These are phyloP conservation scores for Amphiduros pacificus DNA, from an alignment of 2,888 invertebrate species.

Conservation along the genomic window DNA sequence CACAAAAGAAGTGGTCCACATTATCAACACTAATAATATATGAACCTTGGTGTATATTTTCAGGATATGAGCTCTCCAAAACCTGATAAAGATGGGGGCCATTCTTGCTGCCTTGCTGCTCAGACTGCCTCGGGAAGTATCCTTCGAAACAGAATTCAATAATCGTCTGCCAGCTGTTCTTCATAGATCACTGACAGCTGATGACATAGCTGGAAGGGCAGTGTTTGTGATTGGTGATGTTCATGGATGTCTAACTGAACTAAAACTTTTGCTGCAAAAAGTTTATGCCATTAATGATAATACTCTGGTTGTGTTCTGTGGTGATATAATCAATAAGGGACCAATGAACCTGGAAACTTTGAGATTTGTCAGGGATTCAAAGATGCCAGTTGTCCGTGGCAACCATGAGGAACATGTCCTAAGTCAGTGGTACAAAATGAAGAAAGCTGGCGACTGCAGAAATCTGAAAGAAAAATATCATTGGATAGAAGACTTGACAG, in stretches of 20 bases:
- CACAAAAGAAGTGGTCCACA: too few species aligned
- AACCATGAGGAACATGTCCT: conserved; percentile 30
- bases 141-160: not conserved
- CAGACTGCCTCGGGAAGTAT: not conserved
- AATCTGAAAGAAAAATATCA: conserved; percentile 32
- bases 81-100: conserved; percentile 19
- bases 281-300: conserved; percentile 30
- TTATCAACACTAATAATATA: too few species aligned
- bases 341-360: conserved; percentile 51
- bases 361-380: conserved; percentile 29
- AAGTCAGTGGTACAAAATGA: conserved; percentile 2
- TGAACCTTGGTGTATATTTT: too few species aligned
- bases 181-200: conserved; percentile 10
- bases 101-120: conserved; percentile 5
- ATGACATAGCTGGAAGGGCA: conserved; percentile 30
- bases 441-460: not conserved
- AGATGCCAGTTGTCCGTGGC: conserved; percentile 20
- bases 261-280: conserved; percentile 40
- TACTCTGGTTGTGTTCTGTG: conserved; percentile 46
- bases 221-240: conserved; percentile 57
- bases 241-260: conserved; percentile 57
- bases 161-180: conserved; percentile 9
- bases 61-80: too few species aligned
- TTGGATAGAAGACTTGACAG: conserved; percentile 47
- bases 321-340: conserved; percentile 58